Base-by-base conservation (phyloP, 2,113 vertebrate genomes). In the Xenopus tropicalis region DNA sequence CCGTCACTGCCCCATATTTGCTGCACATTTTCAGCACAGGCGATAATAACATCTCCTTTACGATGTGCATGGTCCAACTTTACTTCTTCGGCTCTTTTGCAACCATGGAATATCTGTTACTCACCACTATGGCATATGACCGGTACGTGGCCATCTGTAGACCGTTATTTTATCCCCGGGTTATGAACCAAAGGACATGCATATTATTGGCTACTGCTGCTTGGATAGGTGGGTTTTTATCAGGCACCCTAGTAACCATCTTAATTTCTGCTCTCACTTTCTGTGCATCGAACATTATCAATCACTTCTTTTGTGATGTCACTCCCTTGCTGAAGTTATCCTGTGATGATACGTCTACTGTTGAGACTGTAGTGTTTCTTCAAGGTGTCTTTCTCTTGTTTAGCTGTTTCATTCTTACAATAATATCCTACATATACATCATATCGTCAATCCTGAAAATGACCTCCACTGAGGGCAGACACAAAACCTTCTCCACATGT, bases 401-500 rank as follows among this genome's bases (percentile, higher is more conserved):
- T 22, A 24, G 22, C 11, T 59, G 20, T 11, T 59, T 59, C 4
- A 3, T 59, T 22, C 57, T 59, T 11, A 59, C 57, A 14, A 4
- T 59, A 11, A 23, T 23, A 11, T 59, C 57, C 20, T 59, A 59
- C 22, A 23, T 59, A 1, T 23, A 22, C 21, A 59, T 59, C 3
- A 13, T 59, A 12, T 23, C 22, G 3, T 11, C 57, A 10, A 14
- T 59, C 21, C 22, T 59, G 20, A 59, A 59, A 14, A 59, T 59
- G 3, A 6, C 9, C 11, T 16, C 57, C 11, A 14, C 22, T 22
- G 11, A 22, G 14, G 57, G 21, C 1, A 59, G 57, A 16, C 4
- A 14, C 22, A 59, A 59, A 59, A 59, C 57, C 11, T 59, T 59
- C 57, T 59, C 57, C 57, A 59, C 57, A 3, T 59, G 57, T 59